Percentiles rank a stretch among this genome's conserved stretches.
phyloP scores from a whole-genome alignment of 2,797 vertebrate genomes.

The Anas bernieri region DNA sequence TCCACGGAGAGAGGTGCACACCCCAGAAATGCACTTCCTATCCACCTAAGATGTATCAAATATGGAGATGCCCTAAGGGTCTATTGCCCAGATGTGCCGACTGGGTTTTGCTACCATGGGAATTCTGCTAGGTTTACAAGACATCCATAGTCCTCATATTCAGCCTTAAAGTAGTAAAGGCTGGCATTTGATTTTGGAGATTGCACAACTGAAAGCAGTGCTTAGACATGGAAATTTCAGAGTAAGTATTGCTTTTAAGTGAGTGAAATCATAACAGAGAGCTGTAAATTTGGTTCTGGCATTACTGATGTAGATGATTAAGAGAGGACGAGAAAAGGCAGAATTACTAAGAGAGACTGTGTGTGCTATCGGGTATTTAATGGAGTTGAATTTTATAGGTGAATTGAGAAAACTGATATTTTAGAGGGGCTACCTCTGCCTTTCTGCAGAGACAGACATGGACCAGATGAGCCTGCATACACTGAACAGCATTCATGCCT shows the following conservation, averaged over 20 bases:
- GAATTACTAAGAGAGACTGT: not conserved
- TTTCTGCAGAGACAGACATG: not conserved
- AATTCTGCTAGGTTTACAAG: not conserved
- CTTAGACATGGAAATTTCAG: not conserved
- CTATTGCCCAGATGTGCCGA: not conserved
- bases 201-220: not conserved
- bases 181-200: not conserved
- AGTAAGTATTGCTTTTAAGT: not conserved
- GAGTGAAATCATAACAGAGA: not conserved
- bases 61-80: not conserved
- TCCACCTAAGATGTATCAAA: not conserved
- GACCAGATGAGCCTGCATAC: not conserved
- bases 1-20: not conserved
- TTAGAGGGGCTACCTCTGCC: not conserved
- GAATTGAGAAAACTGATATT: not conserved
- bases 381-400: not conserved
- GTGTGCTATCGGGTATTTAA: not conserved
- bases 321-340: not conserved
- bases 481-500: not conserved
- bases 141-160: not conserved
- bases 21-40: not conserved
- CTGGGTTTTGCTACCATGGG: not conserved
- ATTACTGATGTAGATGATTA: not conserved
- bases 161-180: not conserved
- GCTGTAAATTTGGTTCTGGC: not conserved